Base-by-base conservation (phyloP, 2,888 invertebrate genomes). In the Nemapogon koenigi region DNA sequence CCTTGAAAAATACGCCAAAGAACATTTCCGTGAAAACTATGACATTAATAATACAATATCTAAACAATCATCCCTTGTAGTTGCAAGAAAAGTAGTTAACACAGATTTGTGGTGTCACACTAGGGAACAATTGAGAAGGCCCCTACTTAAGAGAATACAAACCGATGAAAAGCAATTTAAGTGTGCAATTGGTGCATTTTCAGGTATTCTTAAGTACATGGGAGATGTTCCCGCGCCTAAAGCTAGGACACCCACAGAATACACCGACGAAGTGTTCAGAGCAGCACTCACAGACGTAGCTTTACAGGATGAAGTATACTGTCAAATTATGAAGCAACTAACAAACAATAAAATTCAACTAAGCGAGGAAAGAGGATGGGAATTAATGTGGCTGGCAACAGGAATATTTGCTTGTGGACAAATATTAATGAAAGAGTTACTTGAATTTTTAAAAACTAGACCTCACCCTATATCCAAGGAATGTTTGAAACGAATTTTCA, bases 351-450 rank as follows among this genome's bases (percentile, higher is more conserved):
- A 88, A 45, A 89, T 90, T 57, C 83, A 84, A 37, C 67, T 88
- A 36, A 94, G 95, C 57, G 94, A 94, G 62, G 94, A 95, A 61
- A 81, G 91, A 41, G 96, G 94, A 1, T 97, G 97, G 97, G 95
- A 97, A 61, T 67, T 97, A 43, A 85, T 97, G 84, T 97, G 96
- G 89, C 73, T 97, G 40, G 85, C 86, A 3, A 91, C 94, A 0
- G 96, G 95, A 0, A 79, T 93, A 31, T 94, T 94, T 68, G 81
- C 88, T 7, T 94, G 94, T 48, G 89, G 89, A 46, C 85, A 88
- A 47, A 70, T 78, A 3, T 79, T 97, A 1, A 72, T 90, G 46
- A 89, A 88, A 53, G 92, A 93, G 60, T 61, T 93, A 7, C 83
- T 83, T 1, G 84, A 87, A 46, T 91, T 94, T 55, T 70, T 94